phyloP scores from a whole-genome alignment of 2,888 invertebrate species.

The Rambutsinella grinnellia region DNA sequence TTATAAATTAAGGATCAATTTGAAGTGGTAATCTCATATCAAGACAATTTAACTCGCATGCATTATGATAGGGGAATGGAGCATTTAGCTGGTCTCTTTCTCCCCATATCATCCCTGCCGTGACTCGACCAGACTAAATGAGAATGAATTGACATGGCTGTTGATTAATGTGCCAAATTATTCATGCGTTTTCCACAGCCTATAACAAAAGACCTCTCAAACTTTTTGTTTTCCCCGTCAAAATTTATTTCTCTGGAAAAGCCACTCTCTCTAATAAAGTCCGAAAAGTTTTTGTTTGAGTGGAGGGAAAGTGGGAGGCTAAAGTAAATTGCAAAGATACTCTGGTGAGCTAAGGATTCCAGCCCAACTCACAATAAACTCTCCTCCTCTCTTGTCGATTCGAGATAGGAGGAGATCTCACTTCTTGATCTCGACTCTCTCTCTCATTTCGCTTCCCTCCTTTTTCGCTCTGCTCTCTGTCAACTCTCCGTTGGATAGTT shows the following conservation, averaged over 20 bases:
- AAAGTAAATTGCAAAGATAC: background rate
- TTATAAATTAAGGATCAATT: too few species aligned
- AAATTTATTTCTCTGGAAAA: background rate
- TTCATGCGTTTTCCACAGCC: constrained; percentile 31
- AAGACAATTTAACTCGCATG: too few species aligned
- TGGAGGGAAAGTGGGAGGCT: too few species aligned
- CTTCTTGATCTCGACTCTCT: constrained; percentile 20
- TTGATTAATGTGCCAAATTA: constrained; percentile 34
- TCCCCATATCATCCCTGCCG: too few species aligned
- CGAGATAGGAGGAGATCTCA: constrained; percentile 20
- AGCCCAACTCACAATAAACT: background rate
- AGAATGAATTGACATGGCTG: constrained; percentile 13
- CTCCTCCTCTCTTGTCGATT: constrained; percentile 12
- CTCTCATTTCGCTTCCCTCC: background rate
- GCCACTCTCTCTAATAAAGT: too few species aligned
- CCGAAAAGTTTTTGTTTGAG: background rate
- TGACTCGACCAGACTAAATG: too few species aligned
- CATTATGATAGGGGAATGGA: too few species aligned
- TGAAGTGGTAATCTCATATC: too few species aligned
- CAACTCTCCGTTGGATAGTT: constrained; percentile 8
- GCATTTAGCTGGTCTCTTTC: too few species aligned
- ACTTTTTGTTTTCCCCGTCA: background rate
- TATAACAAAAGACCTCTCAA: too few species aligned
- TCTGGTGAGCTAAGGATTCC: background rate
- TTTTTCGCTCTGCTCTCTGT: constrained; percentile 9